phyloP scores from a whole-genome alignment of 2,888 invertebrate genomes.

The Phasia obesa region DNA sequence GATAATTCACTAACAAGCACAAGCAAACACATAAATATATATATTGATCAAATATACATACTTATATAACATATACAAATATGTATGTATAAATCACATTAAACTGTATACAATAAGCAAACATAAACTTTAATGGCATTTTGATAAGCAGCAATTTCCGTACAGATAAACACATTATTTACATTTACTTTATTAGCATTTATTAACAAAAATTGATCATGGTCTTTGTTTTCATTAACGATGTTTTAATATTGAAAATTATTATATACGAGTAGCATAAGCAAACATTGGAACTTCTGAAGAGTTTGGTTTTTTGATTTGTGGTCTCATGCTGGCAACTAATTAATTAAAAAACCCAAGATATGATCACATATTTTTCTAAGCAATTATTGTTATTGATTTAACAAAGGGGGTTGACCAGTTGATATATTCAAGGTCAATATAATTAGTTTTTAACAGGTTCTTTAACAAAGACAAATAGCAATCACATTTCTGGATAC shows the following conservation, averaged over 20 bases:
- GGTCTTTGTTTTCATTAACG: too few species aligned
- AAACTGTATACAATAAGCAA: not conserved
- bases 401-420: not conserved
- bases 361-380: constrained; percentile 19
- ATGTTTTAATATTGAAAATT: constrained; percentile 1
- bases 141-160: constrained; percentile 5
- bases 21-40: not conserved
- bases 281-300: not conserved
- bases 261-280: not conserved
- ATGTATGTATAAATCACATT: too few species aligned
- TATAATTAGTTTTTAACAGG: not conserved
- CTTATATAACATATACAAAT: too few species aligned
- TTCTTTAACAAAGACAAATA: not conserved
- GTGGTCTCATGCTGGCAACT: constrained; percentile 23
- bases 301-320: not conserved
- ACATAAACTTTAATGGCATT: constrained; percentile 2
- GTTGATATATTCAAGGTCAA: constrained; percentile 1
- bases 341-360: constrained; percentile 43
- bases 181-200: constrained; percentile 30
- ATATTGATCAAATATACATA: too few species aligned
- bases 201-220: not conserved
- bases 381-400: not conserved
- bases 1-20: not conserved
- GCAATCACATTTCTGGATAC: not conserved
- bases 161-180: not conserved